These are phyloP conservation scores for Plagiodera versicolora DNA, from an alignment of 2,888 invertebrate species.

Conservation along the genomic window DNA sequence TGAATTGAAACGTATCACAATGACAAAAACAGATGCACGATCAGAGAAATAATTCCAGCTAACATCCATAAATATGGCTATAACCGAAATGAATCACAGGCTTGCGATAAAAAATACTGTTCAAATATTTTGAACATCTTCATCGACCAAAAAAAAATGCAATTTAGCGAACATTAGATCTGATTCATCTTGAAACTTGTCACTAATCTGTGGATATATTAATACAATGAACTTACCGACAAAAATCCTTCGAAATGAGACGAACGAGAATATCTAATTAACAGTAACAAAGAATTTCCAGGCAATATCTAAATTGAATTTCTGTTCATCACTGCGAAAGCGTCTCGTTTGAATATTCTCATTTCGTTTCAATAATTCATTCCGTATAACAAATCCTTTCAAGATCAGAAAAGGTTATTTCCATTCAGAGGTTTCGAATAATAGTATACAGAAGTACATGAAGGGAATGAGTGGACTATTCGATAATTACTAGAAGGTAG, in stretches of 20 bases:
- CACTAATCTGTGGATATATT: neutral
- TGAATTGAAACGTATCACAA: too few relatives aligned
- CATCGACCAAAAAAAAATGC: too few relatives aligned
- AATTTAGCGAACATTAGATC: too few relatives aligned
- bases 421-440: neutral
- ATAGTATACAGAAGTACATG: neutral
- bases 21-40: too few relatives aligned
- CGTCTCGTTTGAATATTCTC: conserved; percentile 19
- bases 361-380: conserved; percentile 23
- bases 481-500: too few relatives aligned
- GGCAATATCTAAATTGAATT: conserved; percentile 28
- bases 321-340: conserved; percentile 17
- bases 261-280: conserved; percentile 24
- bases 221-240: conserved; percentile 5
- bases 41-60: too few relatives aligned
- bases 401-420: neutral
- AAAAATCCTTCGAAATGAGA: conserved; percentile 13
- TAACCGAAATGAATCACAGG: too few relatives aligned
- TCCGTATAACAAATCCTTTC: conserved; percentile 16
- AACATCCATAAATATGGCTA: too few relatives aligned
- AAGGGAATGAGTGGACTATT: too few relatives aligned
- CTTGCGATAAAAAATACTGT: too few relatives aligned
- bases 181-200: too few relatives aligned
- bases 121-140: too few relatives aligned
- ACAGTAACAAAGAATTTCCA: conserved; percentile 22